Evolutionary conservation across 2,113 vertebrate species (phyloP).

Genomic region (Notiomystis cincta): DNA sequence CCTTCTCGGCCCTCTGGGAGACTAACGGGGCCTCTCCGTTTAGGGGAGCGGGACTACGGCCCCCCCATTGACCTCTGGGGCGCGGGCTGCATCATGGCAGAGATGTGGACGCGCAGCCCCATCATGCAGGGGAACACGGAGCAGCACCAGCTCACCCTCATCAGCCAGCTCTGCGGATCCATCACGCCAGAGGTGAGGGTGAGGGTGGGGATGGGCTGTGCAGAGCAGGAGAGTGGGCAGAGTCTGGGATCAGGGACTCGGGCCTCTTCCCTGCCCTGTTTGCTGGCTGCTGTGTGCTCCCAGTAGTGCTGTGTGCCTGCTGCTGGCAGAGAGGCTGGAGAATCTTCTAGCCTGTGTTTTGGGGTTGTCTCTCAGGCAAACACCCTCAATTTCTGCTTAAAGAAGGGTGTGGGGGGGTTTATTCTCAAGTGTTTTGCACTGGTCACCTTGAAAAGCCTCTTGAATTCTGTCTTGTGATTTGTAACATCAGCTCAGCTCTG

Average conservation of each 20-base stretch:
- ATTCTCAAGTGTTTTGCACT: neutral
- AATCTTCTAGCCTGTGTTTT: neutral
- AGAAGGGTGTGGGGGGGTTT: neutral
- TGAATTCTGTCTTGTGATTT: neutral
- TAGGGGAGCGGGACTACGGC: constrained; percentile 95
- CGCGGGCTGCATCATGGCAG: constrained; percentile 96
- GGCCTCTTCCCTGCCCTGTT: neutral
- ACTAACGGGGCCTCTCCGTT: neutral
- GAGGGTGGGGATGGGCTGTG: accelerated
- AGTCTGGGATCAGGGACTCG: accelerated
- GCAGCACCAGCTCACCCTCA: constrained; percentile 96
- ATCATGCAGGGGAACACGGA: constrained; percentile 99
- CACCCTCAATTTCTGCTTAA: neutral
- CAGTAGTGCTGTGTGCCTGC: neutral
- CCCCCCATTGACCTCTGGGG: constrained; percentile 98
- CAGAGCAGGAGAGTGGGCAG: neutral
- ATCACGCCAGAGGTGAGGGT: constrained; percentile 87
- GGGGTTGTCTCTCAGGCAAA: neutral
- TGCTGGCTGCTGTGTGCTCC: neutral
- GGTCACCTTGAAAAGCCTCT: neutral
- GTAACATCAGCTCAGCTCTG: neutral
- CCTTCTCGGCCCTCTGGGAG: neutral
- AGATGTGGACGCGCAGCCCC: constrained; percentile 99
- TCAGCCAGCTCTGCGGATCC: constrained; percentile 97
- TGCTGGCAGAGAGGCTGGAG: neutral